Evolutionary conservation across 2,888 invertebrate genomes (phyloP), one percentile per base, ranked within the genome.

Genomic region (Drosophila yooni): DNA sequence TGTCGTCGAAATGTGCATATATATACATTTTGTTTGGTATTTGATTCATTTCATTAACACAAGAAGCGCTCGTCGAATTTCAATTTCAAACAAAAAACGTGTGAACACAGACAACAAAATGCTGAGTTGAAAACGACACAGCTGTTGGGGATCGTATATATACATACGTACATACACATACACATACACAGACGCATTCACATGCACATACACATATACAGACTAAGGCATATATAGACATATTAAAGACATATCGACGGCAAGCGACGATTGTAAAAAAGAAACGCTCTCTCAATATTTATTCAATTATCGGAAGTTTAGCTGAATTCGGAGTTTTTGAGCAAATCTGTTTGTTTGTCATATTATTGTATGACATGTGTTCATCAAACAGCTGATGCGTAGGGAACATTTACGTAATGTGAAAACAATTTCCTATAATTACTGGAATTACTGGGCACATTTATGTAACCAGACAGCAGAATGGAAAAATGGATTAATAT

Each of bases 81-180:
- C 87, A 73, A 76, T 80, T 65, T 60, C 40, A 74, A 74, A 53
- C 59, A 70, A 59, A 60, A 83, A 83, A 76, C 83, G 79, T 79
- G 87, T 82, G 82, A 82, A 76, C 66, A 59, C n/a, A 50, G 66
- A 72, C 31, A 73, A 53, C 36, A 56, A 65, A 74, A 65, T 66
- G 65, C 67, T 61, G 46, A 31, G 62, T 34, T 53, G 29, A 29
- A 34, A 74, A 50, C 2, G 46, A 40, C 53, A 53, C 53, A 69
- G 70, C 61, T 61, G 61, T 62, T 43, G 33, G 0, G 46, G 21
- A 33, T 54, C 36, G 13, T 21, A 15, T 6, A 2, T 1, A 29
- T 46, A 15, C 11, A 27, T 18, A 10, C 56, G 2, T 4, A 60
- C 21, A 21, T 15, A 50, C 27, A 0, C 15, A 27, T n/a, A 40